Evolutionary conservation across 2,888 invertebrate species (phyloP), one percentile per base, ranked within the genome.

Genomic region (Dasypogon diadema): DNA sequence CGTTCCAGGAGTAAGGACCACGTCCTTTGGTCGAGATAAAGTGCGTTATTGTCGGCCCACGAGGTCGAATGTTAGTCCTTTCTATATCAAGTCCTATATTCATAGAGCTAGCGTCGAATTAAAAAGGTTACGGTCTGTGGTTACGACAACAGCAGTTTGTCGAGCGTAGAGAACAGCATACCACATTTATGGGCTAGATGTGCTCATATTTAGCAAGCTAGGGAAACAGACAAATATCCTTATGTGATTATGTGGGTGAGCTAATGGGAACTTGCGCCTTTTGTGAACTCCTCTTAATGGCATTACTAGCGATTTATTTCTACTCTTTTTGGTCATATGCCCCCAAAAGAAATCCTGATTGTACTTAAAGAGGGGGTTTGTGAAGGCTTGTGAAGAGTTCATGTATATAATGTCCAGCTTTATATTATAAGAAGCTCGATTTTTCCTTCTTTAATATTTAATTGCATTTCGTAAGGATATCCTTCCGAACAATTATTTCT

Each of bases 251-350:
- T 78, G 76, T 77, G 75, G 55, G 72, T 56, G 75, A 74, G 56
- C 60, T 77, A 77, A 77, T 75, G 77, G 79, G 16, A 70, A 74
- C 76, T 74, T 72, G 77, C 75, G 65, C 78, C 77, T 73, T 75
- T 73, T 77, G 78, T 70, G 63, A 51, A 73, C 68, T 60, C 75
- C 55, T 77, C 65, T 74, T 79, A 76, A 80, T 77, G 78, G 77
- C 77, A 77, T 79, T 79, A 75, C 78, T 75, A 42, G 75, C 77
- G 78, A 79, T 79, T 79, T 79, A 80, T 78, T 77, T 76, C 77
- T 73, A 77, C 74, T 77, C 76, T 26, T 18, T 48, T 24, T 56
- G 46, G 48, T 26, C 30, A 1, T 26, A 8, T 58, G 18, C 8
- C 42, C 8, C 42, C 48, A 10, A 22, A 10, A 42, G 42, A 42